Conservation (phyloP, 2,113 vertebrate species). For the Salvator merianae region DNA sequence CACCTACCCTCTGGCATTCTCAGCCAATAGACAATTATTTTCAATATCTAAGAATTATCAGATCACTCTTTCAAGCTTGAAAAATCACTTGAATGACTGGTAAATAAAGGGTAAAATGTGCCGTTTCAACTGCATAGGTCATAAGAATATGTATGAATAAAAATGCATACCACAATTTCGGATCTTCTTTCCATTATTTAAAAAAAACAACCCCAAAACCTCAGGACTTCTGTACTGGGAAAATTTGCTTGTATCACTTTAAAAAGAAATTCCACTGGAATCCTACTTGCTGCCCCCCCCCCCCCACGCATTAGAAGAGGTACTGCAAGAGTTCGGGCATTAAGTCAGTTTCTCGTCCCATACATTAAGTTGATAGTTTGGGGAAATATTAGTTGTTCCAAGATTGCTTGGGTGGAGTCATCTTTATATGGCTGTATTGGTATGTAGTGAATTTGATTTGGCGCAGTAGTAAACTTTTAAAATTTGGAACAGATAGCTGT, state of each 20-base stretch:
- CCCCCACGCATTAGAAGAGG: conserved; percentile 44
- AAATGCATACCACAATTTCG: background rate
- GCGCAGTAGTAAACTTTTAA: conserved; percentile 64
- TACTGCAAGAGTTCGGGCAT: conserved; percentile 38
- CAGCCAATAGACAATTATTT: background rate
- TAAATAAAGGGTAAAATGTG: conserved; percentile 1
- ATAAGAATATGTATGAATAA: conserved; percentile 30
- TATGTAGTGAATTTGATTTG: conserved; percentile 73
- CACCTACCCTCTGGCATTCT: too few species aligned
- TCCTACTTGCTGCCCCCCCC: background rate
- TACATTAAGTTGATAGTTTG: conserved; percentile 61
- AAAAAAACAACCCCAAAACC: too few species aligned
- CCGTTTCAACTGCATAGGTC: background rate
- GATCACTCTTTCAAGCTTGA: accelerated
- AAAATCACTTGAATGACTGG: background rate
- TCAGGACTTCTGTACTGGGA: conserved; percentile 34
- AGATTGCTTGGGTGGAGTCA: conserved; percentile 64
- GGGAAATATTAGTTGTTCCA: conserved; percentile 58
- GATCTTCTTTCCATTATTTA: background rate
- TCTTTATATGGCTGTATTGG: conserved; percentile 64
- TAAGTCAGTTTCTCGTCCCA: conserved; percentile 56
- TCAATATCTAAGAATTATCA: too few species aligned
- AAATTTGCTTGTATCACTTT: conserved; percentile 26
- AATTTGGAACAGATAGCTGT: conserved; percentile 76
- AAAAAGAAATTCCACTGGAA: conserved; percentile 38